Conservation (phyloP, 2,888 invertebrate species). For the Drosophila nigritarsus region DNA sequence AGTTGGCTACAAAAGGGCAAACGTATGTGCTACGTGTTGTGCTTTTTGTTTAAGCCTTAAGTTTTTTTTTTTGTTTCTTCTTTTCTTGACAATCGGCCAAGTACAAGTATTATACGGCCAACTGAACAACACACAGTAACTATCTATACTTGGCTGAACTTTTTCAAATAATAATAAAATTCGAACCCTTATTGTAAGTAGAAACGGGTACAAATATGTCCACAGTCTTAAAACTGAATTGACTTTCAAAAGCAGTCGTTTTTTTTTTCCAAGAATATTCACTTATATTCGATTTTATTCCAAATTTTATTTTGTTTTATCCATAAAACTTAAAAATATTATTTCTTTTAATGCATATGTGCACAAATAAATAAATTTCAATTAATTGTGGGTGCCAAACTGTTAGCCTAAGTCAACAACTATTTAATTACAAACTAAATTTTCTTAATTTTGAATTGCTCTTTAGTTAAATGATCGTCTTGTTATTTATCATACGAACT, state of each 20-base stretch:
- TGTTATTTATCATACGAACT: neutral
- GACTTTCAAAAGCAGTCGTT: neutral
- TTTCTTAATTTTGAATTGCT: too few relatives aligned
- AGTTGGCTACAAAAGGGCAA: neutral
- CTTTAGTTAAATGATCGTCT: too few relatives aligned
- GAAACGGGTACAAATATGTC: neutral
- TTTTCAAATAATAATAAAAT: neutral
- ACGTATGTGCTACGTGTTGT: neutral
- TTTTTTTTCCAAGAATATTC: neutral
- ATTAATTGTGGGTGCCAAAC: neutral
- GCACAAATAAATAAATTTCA: too few relatives aligned
- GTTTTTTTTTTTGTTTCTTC: too few relatives aligned
- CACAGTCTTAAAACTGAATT: neutral
- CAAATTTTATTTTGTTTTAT: too few relatives aligned
- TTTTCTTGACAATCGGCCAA: neutral
- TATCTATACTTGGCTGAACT: neutral
- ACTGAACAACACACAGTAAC: neutral
- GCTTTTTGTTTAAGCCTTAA: neutral
- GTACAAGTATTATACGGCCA: neutral
- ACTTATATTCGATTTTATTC: too few relatives aligned
- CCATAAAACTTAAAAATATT: too few relatives aligned
- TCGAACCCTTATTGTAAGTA: neutral
- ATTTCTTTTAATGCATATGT: too few relatives aligned
- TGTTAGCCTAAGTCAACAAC: neutral
- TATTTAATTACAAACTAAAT: neutral